Conservation (phyloP, 2,888 invertebrate species). For the Omphaloscelis lunosa region DNA sequence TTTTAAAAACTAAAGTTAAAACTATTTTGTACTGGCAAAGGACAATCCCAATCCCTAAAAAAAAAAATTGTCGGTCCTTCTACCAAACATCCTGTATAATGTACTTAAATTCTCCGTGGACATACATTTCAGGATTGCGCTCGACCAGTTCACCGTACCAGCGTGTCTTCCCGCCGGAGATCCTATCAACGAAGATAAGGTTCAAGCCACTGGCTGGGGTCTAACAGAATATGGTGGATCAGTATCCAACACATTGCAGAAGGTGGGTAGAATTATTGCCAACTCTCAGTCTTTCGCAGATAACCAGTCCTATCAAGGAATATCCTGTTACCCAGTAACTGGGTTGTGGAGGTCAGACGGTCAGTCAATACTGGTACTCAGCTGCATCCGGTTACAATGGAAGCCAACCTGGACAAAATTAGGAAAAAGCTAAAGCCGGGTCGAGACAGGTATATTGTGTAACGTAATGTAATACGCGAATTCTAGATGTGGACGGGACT, state of each 20-base stretch:
- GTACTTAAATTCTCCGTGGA: background rate
- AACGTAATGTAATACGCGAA: no score
- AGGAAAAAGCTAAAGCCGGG: no score
- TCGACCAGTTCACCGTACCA: constrained; percentile 73
- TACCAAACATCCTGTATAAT: background rate
- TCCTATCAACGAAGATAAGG: constrained; percentile 56
- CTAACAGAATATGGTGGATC: constrained; percentile 66
- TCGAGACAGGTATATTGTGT: no score
- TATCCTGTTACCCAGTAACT: background rate
- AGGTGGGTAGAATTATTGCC: constrained; percentile 67
- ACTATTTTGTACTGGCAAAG: no score
- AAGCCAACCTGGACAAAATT: no score
- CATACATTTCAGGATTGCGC: constrained; percentile 69
- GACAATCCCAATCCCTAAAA: no score
- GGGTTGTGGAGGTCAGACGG: no score
- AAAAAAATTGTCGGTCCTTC: no score
- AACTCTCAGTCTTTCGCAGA: background rate
- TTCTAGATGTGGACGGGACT: no score
- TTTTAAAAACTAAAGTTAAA: no score
- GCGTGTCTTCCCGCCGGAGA: constrained; percentile 74
- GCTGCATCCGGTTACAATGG: no score
- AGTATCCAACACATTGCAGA: constrained; percentile 73
- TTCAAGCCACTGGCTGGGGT: constrained; percentile 79
- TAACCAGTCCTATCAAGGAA: background rate
- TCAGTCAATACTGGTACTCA: no score